A percentile compares a stretch with the other conserved stretches of the same genome.
Conservation (phyloP, 2,888 invertebrate species). For the Clitarchus hookeri region DNA sequence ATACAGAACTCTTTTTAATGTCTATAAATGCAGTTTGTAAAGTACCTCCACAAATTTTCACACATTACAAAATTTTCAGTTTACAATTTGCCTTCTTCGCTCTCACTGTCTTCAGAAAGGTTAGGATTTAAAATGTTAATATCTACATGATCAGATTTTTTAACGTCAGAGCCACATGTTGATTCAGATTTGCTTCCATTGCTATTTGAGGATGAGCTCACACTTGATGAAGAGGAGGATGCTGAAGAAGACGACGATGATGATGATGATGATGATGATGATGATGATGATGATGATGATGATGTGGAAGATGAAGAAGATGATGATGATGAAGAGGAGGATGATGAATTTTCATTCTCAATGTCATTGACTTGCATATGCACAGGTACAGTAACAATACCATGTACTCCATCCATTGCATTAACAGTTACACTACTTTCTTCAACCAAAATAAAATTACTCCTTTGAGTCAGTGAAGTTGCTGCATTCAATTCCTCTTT, state of each 20-base stretch:
- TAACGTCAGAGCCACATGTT: background rate
- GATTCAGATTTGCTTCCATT: background rate
- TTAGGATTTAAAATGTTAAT: background rate
- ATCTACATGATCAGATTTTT: background rate
- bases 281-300: background rate
- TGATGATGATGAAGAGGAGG: background rate
- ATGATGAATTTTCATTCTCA: background rate
- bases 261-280: background rate
- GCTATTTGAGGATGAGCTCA: background rate
- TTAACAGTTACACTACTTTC: constrained; percentile 2
- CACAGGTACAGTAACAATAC: background rate
- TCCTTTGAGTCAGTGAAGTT: background rate
- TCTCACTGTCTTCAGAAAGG: background rate
- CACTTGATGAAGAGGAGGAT: background rate
- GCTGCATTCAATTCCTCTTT: background rate
- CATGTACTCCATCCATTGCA: background rate
- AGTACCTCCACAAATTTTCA: background rate
- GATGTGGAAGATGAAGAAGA: background rate
- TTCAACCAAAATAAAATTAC: background rate
- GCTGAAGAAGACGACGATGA: background rate
- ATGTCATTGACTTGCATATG: background rate
- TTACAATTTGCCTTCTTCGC: background rate
- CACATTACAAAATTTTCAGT: background rate
- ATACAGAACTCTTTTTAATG: background rate
- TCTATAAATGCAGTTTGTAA: background rate